Evolutionary conservation across 1,140 invertebrate genomes (phyloP).

Genomic region (Melanaphis sacchari): DNA sequence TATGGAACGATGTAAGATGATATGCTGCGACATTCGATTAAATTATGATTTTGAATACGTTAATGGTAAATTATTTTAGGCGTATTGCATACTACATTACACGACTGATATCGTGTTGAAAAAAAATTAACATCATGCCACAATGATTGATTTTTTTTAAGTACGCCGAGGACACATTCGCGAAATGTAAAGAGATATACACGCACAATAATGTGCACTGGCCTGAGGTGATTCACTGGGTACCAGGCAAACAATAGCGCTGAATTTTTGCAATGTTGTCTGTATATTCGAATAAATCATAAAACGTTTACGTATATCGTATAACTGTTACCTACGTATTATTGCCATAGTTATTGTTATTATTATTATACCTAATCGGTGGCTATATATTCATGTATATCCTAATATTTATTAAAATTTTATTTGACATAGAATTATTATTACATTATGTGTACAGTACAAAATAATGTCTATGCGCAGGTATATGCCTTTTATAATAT

Average conservation of each 20-base stretch:
- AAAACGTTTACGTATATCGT: neutral
- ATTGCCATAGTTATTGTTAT: neutral
- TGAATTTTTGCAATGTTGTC: conserved; percentile 49
- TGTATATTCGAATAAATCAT: conserved; percentile 32
- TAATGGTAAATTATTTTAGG: neutral
- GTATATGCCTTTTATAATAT: neutral
- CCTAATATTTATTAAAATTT: neutral
- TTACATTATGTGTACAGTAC: neutral
- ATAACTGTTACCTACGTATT: neutral
- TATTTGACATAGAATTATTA: neutral
- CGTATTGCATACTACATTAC: neutral
- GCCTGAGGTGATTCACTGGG: neutral
- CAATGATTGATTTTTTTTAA: conserved; percentile 7
- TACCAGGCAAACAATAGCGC: conserved; percentile 40
- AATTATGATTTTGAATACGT: neutral
- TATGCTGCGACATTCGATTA: neutral
- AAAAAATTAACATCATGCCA: neutral
- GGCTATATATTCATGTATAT: neutral
- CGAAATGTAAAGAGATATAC: neutral
- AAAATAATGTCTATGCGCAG: neutral
- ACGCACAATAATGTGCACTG: conserved; percentile 15
- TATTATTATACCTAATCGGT: conserved; percentile 4
- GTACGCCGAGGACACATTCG: conserved; percentile 19
- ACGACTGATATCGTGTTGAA: neutral
- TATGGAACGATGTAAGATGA: neutral